These are phyloP conservation scores for Holothuria scabra DNA, from an alignment of 53 echinoderm and acorn worm species.

Conservation along the genomic window DNA sequence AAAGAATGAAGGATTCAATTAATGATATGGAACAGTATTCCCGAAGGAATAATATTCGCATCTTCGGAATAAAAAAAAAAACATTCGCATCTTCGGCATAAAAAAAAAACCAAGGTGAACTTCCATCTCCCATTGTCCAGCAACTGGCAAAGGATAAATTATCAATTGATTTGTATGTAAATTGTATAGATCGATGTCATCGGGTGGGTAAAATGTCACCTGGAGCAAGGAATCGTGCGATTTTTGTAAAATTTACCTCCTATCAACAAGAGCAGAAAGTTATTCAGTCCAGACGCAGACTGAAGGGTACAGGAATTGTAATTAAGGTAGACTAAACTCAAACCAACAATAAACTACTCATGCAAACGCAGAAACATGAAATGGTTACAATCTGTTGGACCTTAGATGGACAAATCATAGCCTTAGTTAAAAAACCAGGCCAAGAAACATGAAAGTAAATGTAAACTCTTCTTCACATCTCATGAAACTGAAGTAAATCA, in stretches of 20 bases:
- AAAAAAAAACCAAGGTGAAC: too few relatives aligned
- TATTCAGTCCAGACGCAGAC: background rate
- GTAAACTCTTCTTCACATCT: too few relatives aligned
- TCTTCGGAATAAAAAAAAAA: slow-evolving; percentile 35
- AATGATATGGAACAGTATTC: slow-evolving; percentile 24
- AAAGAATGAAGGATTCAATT: background rate
- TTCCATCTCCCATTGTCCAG: too few relatives aligned
- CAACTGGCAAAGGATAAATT: too few relatives aligned
- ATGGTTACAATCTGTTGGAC: slow-evolving; percentile 12
- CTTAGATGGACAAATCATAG: slow-evolving; percentile 15
- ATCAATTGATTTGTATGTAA: background rate
- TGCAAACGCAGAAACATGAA: slow-evolving; percentile 15
- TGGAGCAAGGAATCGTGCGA: background rate
- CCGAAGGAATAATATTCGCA: slow-evolving; percentile 13
- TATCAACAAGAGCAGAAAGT: background rate
- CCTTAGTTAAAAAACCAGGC: too few relatives aligned
- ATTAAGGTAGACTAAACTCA: slow-evolving; percentile 1
- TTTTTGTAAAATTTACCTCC: slow-evolving; percentile 5
- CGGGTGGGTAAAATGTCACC: background rate
- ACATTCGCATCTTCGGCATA: too few relatives aligned
- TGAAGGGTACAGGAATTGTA: slow-evolving; percentile 8
- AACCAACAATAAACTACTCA: background rate
- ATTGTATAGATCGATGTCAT: slow-evolving; percentile 11
- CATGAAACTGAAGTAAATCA: too few relatives aligned
- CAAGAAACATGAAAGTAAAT: too few relatives aligned